Evolutionary conservation across 2,113 vertebrate species (phyloP).

Genomic region (Oxyura jamaicensis): DNA sequence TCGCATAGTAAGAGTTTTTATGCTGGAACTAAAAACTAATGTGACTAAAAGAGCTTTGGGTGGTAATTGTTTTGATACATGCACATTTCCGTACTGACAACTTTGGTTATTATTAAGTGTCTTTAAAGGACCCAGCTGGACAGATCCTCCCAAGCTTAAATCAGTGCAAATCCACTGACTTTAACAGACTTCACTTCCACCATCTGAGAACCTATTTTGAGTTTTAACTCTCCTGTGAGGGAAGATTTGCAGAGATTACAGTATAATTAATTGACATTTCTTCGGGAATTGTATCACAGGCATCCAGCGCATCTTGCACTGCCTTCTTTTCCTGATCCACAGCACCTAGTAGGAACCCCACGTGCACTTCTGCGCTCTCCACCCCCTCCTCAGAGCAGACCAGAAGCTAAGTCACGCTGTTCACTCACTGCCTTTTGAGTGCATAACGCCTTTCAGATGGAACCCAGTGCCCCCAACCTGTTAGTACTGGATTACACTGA

Average conservation of each 20-base stretch:
- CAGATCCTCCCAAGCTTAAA: not conserved
- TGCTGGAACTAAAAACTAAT: not conserved
- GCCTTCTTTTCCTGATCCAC: not conserved
- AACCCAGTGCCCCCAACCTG: not conserved
- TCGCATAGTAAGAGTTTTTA: not conserved
- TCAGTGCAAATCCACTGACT: not conserved
- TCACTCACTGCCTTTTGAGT: not conserved
- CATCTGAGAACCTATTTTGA: not conserved
- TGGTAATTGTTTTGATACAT: not conserved
- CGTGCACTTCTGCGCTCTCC: not conserved
- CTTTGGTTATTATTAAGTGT: not conserved
- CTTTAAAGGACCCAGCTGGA: not conserved
- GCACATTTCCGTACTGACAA: not conserved
- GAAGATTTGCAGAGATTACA: constrained; percentile 7
- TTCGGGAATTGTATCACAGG: not conserved
- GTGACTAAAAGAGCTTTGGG: not conserved
- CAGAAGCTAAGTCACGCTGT: not conserved
- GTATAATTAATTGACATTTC: constrained; percentile 29
- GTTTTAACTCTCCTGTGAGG: not conserved
- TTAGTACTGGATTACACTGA: not conserved
- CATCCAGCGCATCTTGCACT: not conserved
- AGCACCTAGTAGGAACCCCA: not conserved
- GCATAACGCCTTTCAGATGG: not conserved
- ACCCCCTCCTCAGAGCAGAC: not conserved
- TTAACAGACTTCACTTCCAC: not conserved